Conservation (phyloP, 2,888 invertebrate species). For the Magallana nippona region DNA sequence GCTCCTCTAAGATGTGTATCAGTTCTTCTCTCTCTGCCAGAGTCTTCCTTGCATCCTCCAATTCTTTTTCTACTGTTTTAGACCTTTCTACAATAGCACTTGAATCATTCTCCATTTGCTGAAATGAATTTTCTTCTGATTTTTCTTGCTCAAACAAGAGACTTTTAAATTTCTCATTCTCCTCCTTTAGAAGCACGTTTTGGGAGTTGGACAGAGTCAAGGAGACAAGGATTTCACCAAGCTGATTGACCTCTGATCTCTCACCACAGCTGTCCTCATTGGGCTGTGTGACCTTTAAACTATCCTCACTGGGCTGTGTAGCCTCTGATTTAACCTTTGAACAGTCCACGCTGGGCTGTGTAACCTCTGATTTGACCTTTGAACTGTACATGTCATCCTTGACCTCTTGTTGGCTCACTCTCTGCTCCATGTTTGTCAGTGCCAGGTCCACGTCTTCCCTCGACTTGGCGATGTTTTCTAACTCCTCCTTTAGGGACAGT, state of each 20-base stretch:
- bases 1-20: not conserved
- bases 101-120: not conserved
- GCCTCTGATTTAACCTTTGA: not conserved
- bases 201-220: not conserved
- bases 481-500: slow-evolving; percentile 11
- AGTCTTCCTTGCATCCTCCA: slow-evolving; percentile 8
- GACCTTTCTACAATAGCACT: not conserved
- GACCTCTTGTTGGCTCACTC: not conserved
- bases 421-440: not conserved
- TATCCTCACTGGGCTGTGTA: not conserved
- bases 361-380: not conserved
- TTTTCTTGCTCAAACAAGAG: slow-evolving; percentile 43
- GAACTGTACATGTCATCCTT: not conserved
- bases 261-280: not conserved
- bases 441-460: not conserved
- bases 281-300: not conserved
- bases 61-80: not conserved
- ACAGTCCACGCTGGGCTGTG: not conserved
- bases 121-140: slow-evolving; percentile 47
- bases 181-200: not conserved
- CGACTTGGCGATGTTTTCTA: not conserved
- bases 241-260: not conserved
- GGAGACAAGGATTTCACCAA: slow-evolving; percentile 14
- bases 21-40: not conserved
- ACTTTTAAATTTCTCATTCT: slow-evolving; percentile 38